Percentiles rank a stretch among this genome's conserved stretches.
These are phyloP conservation scores for Blomia tropicalis DNA, from an alignment of 2,888 invertebrate genomes.

Conservation along the genomic window DNA sequence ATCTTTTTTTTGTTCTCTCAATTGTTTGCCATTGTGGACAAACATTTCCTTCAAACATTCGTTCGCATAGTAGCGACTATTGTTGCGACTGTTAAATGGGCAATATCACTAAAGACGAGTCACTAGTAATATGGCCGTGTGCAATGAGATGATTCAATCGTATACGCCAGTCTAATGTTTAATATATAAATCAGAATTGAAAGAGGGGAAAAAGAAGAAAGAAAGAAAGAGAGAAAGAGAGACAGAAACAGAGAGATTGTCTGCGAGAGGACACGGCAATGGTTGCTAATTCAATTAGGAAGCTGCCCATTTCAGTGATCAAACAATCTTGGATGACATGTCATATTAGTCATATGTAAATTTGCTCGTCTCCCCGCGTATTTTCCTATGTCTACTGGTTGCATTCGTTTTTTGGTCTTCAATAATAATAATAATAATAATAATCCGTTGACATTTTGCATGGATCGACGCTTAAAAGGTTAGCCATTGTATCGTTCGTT, in stretches of 20 bases:
- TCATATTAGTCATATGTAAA: conserved; percentile 1
- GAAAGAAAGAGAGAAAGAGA: too few species aligned
- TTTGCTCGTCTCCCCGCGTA: neutral
- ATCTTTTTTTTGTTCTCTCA: neutral
- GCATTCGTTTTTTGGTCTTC: neutral
- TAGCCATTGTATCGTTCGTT: neutral
- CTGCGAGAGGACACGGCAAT: neutral
- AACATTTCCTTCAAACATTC: conserved; percentile 6
- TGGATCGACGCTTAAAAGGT: too few species aligned
- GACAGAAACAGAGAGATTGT: too few species aligned
- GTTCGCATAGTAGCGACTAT: neutral
- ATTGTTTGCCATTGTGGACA: conserved; percentile 10
- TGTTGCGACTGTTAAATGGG: neutral
- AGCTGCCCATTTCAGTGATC: neutral
- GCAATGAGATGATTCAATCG: conserved; percentile 4
- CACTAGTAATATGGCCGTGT: neutral
- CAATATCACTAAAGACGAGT: neutral
- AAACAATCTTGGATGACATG: neutral
- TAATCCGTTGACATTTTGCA: neutral
- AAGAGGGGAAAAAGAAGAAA: neutral
- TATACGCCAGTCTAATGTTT: too few species aligned
- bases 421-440: neutral
- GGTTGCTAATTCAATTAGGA: conserved; percentile 3
- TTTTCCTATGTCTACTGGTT: neutral
- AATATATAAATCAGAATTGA: conserved; percentile 10